These are phyloP conservation scores for Erythrocercus mccallii DNA, from an alignment of 2,113 vertebrate genomes.

Conservation along the genomic window DNA sequence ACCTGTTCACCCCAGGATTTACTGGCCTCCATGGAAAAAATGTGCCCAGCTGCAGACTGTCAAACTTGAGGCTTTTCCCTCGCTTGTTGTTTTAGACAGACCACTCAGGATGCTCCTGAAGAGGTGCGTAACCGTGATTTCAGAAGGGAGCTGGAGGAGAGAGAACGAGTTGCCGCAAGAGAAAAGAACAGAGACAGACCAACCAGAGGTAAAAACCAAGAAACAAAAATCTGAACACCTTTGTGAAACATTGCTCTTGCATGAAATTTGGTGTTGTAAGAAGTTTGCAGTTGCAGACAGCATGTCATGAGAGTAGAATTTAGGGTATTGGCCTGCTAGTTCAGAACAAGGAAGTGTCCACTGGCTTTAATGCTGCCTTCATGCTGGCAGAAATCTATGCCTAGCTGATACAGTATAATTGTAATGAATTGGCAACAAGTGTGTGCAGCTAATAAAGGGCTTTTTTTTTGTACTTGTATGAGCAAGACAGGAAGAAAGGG, in stretches of 20 bases:
- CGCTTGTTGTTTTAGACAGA: constrained; percentile 71
- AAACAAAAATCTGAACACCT: background rate
- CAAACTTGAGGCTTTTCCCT: background rate
- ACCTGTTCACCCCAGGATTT: background rate
- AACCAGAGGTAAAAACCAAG: constrained; percentile 79
- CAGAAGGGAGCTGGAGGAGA: constrained; percentile 93
- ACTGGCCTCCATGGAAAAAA: background rate
- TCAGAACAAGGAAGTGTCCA: background rate
- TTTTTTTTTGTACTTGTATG: background rate
- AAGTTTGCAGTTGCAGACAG: background rate
- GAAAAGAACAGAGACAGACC: constrained; percentile 93
- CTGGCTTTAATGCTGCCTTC: background rate
- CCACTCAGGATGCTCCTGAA: constrained; percentile 94
- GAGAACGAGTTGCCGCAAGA: constrained; percentile 85
- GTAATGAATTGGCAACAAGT: background rate
- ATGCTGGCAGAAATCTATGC: background rate
- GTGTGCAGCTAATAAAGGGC: background rate
- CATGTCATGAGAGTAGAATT: background rate
- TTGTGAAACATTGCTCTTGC: background rate
- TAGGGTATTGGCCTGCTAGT: background rate
- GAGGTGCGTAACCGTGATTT: constrained; percentile 96
- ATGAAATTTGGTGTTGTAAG: background rate
- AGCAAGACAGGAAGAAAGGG: background rate
- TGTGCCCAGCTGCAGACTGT: background rate
- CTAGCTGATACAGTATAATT: background rate